Conservation (phyloP, 2,797 vertebrate genomes). For the Argentina silus region DNA sequence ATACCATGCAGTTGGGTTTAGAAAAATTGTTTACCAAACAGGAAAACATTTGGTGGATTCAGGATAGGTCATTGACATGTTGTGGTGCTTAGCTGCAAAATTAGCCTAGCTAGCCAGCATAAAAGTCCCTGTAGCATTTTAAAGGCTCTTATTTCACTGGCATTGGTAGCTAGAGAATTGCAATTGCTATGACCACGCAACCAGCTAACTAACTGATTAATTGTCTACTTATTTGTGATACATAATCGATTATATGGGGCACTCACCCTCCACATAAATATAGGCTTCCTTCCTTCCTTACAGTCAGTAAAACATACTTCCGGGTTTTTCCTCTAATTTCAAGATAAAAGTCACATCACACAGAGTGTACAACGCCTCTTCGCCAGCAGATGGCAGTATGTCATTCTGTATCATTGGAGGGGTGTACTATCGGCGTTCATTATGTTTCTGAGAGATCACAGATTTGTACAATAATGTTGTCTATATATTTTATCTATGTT, state of each 20-base stretch:
- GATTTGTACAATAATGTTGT: background rate
- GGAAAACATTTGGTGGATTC: too few relatives aligned
- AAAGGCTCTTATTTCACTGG: too few relatives aligned
- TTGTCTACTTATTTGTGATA: too few relatives aligned
- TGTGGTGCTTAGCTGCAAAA: background rate
- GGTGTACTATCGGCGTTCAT: too few relatives aligned
- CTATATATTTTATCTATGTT: background rate
- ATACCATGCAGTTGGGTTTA: background rate
- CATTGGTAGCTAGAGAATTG: too few relatives aligned
- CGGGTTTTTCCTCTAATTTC: background rate
- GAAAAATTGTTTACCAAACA: background rate
- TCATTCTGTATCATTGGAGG: background rate
- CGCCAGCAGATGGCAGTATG: slow-evolving; percentile 37
- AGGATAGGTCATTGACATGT: background rate
- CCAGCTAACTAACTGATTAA: too few relatives aligned
- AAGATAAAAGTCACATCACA: background rate
- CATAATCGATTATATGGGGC: too few relatives aligned
- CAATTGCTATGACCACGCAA: too few relatives aligned
- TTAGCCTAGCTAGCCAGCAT: background rate
- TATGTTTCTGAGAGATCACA: background rate
- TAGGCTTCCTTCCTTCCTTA: background rate
- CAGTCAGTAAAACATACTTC: background rate
- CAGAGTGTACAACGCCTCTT: background rate
- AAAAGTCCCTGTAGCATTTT: too few relatives aligned
- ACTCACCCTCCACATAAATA: background rate